Percentiles rank a stretch among this genome's conserved stretches.
Evolutionary conservation across 2,113 vertebrate genomes (phyloP).

Genomic region (Callorhinus ursinus): DNA sequence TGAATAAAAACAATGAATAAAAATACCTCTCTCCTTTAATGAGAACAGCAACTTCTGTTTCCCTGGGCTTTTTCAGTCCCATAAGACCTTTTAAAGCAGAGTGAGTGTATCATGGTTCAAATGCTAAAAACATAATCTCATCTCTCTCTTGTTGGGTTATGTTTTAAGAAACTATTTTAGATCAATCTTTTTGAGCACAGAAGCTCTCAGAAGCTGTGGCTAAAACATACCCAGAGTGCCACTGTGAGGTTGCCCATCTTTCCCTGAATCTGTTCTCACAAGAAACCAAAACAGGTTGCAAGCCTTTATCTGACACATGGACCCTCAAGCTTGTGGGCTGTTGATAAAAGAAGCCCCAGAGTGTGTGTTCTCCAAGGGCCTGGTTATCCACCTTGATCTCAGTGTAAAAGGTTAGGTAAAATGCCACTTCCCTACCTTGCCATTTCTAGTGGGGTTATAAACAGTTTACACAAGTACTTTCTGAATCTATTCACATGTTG

Average conservation of each 20-base stretch:
- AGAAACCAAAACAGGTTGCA: background rate
- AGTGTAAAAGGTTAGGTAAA: background rate
- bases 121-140: constrained; percentile 71
- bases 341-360: background rate
- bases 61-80: constrained; percentile 69
- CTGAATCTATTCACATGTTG: background rate
- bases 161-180: constrained; percentile 65
- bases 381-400: background rate
- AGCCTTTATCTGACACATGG: background rate
- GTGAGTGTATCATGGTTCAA: constrained; percentile 71
- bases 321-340: background rate
- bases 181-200: constrained; percentile 60
- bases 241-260: background rate
- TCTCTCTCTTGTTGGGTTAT: constrained; percentile 59
- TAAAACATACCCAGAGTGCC: background rate
- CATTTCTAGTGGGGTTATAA: background rate
- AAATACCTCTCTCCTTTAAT: constrained; percentile 78
- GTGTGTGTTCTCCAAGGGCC: background rate
- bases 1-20: constrained; percentile 82
- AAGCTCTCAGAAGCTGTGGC: background rate
- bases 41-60: constrained; percentile 77
- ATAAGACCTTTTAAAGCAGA: constrained; percentile 77
- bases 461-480: background rate
- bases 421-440: background rate
- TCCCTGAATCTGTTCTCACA: background rate